phyloP scores from a whole-genome alignment of 2,888 invertebrate species.

The Andrena haemorrhoa region DNA sequence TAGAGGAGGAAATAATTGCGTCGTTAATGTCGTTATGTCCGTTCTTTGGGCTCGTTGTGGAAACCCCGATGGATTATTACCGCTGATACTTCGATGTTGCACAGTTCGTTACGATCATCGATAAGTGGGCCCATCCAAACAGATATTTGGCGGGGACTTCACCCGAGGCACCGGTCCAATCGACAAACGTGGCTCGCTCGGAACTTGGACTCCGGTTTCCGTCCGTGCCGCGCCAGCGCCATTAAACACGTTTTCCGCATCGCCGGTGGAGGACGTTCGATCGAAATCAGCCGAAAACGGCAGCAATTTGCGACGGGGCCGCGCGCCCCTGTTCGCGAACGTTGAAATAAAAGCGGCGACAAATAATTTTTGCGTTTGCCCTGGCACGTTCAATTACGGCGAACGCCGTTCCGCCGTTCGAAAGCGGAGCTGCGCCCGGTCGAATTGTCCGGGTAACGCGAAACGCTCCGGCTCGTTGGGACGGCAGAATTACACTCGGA shows the following conservation, averaged over 20 bases:
- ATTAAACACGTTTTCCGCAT: constrained; percentile 6
- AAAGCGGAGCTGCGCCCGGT: background rate
- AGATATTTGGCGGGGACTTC: background rate
- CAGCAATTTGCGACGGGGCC: constrained; percentile 9
- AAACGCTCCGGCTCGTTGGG: background rate
- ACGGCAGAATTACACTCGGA: constrained; percentile 6
- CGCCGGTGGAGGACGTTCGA: constrained; percentile 19
- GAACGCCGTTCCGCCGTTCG: constrained; percentile 11
- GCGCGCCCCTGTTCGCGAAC: background rate
- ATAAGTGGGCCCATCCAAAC: background rate
- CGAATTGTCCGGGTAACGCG: background rate
- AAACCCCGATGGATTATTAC: constrained; percentile 27
- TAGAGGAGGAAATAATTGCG: constrained; percentile 41
- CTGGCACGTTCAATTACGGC: constrained; percentile 15
- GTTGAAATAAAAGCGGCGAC: constrained; percentile 17
- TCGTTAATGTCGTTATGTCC: constrained; percentile 18
- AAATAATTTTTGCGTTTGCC: constrained; percentile 25
- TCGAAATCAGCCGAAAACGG: background rate
- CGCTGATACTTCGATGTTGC: background rate
- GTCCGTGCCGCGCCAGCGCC: background rate
- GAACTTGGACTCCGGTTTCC: background rate
- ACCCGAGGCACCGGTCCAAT: too few relatives aligned
- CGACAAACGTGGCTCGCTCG: too few relatives aligned
- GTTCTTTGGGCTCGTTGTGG: constrained; percentile 32
- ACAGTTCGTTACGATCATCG: constrained; percentile 1